Evolutionary conservation across 1,140 invertebrate genomes (phyloP).

Genomic region (Apocrypta bakeri): DNA sequence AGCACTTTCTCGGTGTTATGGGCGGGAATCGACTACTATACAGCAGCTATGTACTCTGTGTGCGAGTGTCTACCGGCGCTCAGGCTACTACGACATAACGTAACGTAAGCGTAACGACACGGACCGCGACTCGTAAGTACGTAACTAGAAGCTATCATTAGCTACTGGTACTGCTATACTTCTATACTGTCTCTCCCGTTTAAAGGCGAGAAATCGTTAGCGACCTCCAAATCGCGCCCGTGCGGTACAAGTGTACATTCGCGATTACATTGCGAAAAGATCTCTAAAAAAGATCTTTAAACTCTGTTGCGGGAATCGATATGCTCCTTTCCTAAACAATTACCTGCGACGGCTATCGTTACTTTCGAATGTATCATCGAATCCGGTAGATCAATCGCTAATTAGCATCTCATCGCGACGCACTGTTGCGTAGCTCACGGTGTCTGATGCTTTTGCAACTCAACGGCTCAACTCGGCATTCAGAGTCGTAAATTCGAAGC

Average conservation of each 20-base stretch:
- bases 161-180: not conserved
- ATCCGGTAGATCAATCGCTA: too few relatives aligned
- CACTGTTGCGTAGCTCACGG: not conserved
- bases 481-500: not conserved
- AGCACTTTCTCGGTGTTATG: conserved; percentile 67
- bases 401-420: not conserved
- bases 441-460: too few relatives aligned
- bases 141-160: not conserved
- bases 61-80: not conserved
- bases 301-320: not conserved
- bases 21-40: conserved; percentile 47
- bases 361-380: too few relatives aligned
- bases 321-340: not conserved
- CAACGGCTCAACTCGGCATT: too few relatives aligned
- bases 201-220: not conserved
- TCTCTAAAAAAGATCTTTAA: too few relatives aligned
- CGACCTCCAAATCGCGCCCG: not conserved
- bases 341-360: not conserved
- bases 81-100: not conserved
- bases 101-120: not conserved
- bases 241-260: too few relatives aligned
- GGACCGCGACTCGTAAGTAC: not conserved
- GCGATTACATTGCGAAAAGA: not conserved
- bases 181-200: not conserved
- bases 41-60: not conserved